Evolutionary conservation across 2,888 invertebrate species (phyloP).

Genomic region (Steinernema scapterisci): DNA sequence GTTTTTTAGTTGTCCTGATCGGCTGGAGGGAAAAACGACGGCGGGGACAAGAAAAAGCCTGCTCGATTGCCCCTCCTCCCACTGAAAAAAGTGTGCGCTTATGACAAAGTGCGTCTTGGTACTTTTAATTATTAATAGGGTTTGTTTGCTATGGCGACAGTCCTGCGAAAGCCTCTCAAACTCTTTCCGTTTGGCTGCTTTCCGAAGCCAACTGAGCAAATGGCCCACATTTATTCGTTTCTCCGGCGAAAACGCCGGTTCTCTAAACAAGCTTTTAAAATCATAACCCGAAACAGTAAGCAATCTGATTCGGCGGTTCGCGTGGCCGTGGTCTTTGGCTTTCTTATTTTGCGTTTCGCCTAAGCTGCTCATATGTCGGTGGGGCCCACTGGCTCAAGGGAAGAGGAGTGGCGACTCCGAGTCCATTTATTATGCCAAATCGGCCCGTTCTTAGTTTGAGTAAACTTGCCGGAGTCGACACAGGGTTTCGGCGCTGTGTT

Average conservation of each 20-base stretch:
- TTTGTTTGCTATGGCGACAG: constrained; percentile 14
- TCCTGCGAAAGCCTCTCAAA: background rate
- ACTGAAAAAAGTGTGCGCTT: background rate
- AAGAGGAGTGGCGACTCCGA: background rate
- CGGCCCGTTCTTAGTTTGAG: background rate
- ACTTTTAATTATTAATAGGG: constrained; percentile 14
- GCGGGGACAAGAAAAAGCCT: background rate
- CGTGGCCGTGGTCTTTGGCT: constrained; percentile 8
- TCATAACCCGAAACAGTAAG: background rate
- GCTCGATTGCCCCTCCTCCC: background rate
- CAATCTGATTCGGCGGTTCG: background rate
- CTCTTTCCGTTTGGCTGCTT: background rate
- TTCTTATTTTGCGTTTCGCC: background rate
- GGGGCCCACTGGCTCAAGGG: background rate
- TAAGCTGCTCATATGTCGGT: background rate
- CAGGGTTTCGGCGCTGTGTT: background rate
- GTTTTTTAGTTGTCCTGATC: background rate
- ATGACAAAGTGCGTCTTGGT: constrained; percentile 19
- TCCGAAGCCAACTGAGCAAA: too few species aligned
- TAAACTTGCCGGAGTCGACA: constrained; percentile 17
- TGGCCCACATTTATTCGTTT: too few species aligned
- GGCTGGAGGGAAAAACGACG: background rate
- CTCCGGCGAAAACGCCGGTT: too few species aligned
- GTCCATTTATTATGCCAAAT: constrained; percentile 8
- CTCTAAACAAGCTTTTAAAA: too few species aligned